These are phyloP conservation scores for Hydraecia micacea DNA, from an alignment of 2,888 invertebrate genomes.

Conservation along the genomic window DNA sequence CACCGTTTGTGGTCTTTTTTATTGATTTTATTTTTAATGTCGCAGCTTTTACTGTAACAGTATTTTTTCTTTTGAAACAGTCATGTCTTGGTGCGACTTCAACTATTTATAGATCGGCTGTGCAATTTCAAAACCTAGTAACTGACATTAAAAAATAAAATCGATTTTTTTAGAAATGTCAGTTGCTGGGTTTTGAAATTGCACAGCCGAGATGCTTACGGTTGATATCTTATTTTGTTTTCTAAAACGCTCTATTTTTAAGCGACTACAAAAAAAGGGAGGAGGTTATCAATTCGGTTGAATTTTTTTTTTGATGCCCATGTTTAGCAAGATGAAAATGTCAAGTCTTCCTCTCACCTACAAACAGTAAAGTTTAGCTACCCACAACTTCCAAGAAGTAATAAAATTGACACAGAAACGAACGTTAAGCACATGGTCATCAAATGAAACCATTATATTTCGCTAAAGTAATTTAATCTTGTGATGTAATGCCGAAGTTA, in stretches of 20 bases:
- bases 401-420: constrained; percentile 36
- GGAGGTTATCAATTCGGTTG: no score
- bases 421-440: constrained; percentile 16
- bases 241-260: no score
- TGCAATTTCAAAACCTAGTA: no score
- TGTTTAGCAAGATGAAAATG: background rate
- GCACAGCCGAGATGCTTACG: no score
- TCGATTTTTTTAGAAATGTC: no score
- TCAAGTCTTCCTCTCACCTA: background rate
- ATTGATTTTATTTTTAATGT: background rate
- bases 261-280: no score
- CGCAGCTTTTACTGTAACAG: no score
- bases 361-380: constrained; percentile 20
- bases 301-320: no score
- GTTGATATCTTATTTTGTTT: no score
- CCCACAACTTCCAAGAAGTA: constrained; percentile 39
- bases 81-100: background rate
- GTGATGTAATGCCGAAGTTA: constrained; percentile 55
- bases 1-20: background rate
- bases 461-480: constrained; percentile 54
- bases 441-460: constrained; percentile 47
- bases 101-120: no score
- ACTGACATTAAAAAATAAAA: no score
- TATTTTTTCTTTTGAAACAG: constrained; percentile 1
- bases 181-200: no score